These are phyloP conservation scores for Hyppa rectilinea DNA, from an alignment of 2,888 invertebrate species.

Conservation along the genomic window DNA sequence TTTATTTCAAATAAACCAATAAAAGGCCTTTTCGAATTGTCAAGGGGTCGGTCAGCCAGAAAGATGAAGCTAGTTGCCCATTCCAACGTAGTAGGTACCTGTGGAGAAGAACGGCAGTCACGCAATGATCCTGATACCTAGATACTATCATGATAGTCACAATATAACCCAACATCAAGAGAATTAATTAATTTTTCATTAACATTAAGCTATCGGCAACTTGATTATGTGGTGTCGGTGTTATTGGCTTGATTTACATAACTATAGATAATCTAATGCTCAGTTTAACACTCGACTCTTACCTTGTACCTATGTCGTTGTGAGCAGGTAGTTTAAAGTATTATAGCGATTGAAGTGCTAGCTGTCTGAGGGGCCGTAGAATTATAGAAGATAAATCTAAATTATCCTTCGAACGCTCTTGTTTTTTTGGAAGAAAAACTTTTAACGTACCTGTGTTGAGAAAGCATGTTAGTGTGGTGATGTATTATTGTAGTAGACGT, in stretches of 20 bases:
- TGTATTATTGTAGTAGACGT: not conserved
- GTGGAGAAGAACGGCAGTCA: too few species aligned
- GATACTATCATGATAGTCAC: not conserved
- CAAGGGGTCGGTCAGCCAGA: too few species aligned
- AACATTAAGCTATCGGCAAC: constrained; percentile 1
- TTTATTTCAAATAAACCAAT: too few species aligned
- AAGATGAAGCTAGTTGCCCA: too few species aligned
- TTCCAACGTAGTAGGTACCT: too few species aligned
- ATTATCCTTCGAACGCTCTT: too few species aligned
- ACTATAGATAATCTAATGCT: not conserved
- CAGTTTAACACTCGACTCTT: not conserved
- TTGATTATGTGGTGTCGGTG: not conserved
- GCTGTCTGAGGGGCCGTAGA: too few species aligned
- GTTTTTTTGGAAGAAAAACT: too few species aligned
- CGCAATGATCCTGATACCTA: too few species aligned
- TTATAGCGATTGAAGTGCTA: too few species aligned
- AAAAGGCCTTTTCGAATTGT: too few species aligned
- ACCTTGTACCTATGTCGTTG: not conserved
- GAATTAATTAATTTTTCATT: constrained; percentile 15
- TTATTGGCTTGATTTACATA: not conserved
- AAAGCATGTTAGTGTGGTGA: not conserved
- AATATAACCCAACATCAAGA: not conserved
- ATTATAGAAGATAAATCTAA: too few species aligned
- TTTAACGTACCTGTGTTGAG: not conserved
- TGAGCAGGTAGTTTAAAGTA: not conserved